Evolutionary conservation across 2,888 invertebrate genomes (phyloP), one percentile per base, ranked within the genome.

Genomic region (Amblyjoppa proteus): DNA sequence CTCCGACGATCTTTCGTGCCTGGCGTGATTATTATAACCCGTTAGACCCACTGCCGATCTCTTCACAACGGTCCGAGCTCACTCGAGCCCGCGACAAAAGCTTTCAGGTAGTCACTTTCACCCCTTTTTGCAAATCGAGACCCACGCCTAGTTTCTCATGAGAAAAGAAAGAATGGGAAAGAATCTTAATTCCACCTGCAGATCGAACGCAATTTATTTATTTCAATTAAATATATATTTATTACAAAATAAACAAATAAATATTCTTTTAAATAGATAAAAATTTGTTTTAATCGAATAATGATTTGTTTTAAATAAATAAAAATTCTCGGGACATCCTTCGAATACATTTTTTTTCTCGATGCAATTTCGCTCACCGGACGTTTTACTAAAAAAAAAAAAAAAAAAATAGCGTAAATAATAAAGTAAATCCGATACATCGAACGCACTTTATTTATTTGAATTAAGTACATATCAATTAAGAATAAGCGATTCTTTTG

Each of bases 21-120:
- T 45, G 77, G 68, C 77, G 58, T 74, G 61, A 85, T 85, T 73
- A 74, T 80, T 73, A 69, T 80, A 85, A 85, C 85, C 85, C 85
- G 85, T 85, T 85, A 80, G 83, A 76, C 71, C 80, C 68, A 56
- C 64, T 64, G 16, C 3, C 31, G 68, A 53, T 75, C 0, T 11
- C 74, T 25, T 38, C 75, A 20, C 20, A 81, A 81, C 34, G 69
- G 76, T 38, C 45, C 76, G 51, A 85, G 68, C 70, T 70, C 71
- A 68, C 68, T 79, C 79, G 81, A 79, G 70, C 71, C 66, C 75
- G 28, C 56, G 41, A 85, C 85, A 79, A 82, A 80, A 71, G 81
- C 74, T 79, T 79, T 49, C 81, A 85, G 85, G 85, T 82, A 82
- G 20, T 28, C n/a, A 53, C 81, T 80, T 79, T 79, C 71, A 82